Evolutionary conservation across 2,888 invertebrate species (phyloP), one percentile per base, ranked within the genome.

Genomic region (Diogma glabrata): DNA sequence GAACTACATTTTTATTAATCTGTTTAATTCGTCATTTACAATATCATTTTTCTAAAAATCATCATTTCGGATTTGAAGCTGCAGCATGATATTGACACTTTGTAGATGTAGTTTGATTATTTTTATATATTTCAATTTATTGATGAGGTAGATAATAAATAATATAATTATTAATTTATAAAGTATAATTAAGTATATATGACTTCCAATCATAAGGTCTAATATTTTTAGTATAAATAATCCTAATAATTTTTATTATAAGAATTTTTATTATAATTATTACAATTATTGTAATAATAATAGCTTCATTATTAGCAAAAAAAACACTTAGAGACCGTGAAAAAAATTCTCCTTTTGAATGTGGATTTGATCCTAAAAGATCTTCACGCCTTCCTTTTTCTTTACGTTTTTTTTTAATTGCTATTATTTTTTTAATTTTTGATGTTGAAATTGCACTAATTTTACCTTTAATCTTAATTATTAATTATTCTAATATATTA

Each of bases 171-270:
- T n/a, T n/a, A n/a, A 38, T 38, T 38, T 16, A 38, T 38, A 38
- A 17, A 38, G 38, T 38, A 38, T 78, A 81, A n/a, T n/a, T 65
- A 59, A 79, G 75, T 81, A 81, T 77, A 75, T 74, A 76, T 81
- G 74, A 79, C 69, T 81, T 81, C 80, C 80, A 81, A 81, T 80
- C 74, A 80, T 77, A 76, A 75, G 67, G 76, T 72, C 74, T 78
- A 75, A 69, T 55, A n/a, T n/a, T n/a, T n/a, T n/a, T 75, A 78
- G 74, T 77, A 74, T 75, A 76, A 75, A 74, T 79, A 77, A 77
- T 76, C 61, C 64, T 70, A 60, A 63, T 67, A 62, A 63, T 72
- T 61, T 61, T 60, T 56, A 55, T 59, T 43, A 64, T 72, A 40
- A 61, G 63, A 16, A 46, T 61, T 51, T 58, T 74, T 56, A 66